Conservation (phyloP, 2,113 vertebrate genomes). For the Brachionichthys hirsutus region DNA sequence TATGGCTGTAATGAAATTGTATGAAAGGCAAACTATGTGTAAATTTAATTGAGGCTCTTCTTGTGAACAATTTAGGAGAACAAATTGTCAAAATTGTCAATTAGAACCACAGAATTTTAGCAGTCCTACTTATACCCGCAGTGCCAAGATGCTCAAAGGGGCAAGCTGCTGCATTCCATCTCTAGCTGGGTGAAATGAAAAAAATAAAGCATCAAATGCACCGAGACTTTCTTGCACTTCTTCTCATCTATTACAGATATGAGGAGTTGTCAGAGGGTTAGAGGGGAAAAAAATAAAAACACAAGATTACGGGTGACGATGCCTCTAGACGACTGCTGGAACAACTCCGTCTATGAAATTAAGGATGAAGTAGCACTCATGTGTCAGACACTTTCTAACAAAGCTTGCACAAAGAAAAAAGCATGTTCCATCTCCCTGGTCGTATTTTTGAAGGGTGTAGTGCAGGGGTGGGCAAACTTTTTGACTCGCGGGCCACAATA, state of each 20-base stretch:
- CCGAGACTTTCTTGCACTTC: conserved; percentile 1
- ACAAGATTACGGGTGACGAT: conserved; percentile 40
- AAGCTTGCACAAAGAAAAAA: conserved; percentile 41
- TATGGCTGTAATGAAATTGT: conserved; percentile 1
- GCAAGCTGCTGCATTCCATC: background rate
- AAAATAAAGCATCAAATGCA: conserved; percentile 30
- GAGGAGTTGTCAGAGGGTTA: conserved; percentile 17
- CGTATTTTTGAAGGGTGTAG: conserved; percentile 28
- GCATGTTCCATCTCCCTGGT: conserved; percentile 21
- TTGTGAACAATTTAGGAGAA: too few relatives aligned
- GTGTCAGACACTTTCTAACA: conserved; percentile 52
- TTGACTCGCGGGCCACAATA: too few relatives aligned
- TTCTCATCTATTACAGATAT: conserved; percentile 25
- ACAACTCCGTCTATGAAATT: conserved; percentile 37
- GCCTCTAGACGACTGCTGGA: conserved; percentile 35
- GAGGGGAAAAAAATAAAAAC: too few relatives aligned
- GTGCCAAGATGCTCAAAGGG: background rate
- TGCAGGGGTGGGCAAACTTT: too few relatives aligned
- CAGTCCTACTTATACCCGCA: background rate
- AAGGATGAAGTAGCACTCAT: conserved; percentile 43
- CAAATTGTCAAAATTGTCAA: too few relatives aligned
- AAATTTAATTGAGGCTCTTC: too few relatives aligned
- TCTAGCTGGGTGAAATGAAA: background rate
- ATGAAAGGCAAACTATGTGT: too few relatives aligned
- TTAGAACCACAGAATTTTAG: too few relatives aligned